phyloP scores from a whole-genome alignment of 37 sponge, comb jelly and placozoan genomes.

The Agelas oroides region DNA sequence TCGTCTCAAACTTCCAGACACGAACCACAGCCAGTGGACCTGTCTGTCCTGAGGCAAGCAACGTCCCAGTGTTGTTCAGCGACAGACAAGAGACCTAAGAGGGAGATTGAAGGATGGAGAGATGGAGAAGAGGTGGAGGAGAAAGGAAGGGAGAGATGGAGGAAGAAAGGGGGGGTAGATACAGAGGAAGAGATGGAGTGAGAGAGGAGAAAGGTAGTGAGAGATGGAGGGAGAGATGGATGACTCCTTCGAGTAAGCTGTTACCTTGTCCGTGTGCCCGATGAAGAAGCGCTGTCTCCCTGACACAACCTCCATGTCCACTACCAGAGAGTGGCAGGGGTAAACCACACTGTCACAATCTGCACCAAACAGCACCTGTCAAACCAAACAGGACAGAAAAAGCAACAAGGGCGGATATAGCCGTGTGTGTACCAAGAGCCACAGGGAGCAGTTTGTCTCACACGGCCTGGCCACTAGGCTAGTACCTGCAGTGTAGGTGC shows the following conservation, averaged over 20 bases:
- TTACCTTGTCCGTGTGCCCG: constrained; percentile 90
- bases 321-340: constrained; percentile 78
- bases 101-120: too few relatives aligned
- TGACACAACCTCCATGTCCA: constrained; percentile 67
- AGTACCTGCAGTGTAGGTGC: too few relatives aligned
- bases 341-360: constrained; percentile 65
- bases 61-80: constrained; percentile 36
- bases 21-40: constrained; percentile 75
- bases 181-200: neutral
- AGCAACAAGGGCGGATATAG: neutral
- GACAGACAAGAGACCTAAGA: constrained; percentile 70
- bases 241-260: too few relatives aligned
- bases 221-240: too few relatives aligned
- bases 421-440: too few relatives aligned
- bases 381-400: neutral
- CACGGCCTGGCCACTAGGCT: too few relatives aligned
- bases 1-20: constrained; percentile 69
- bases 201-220: too few relatives aligned
- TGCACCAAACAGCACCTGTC: constrained; percentile 60
- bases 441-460: too few relatives aligned
- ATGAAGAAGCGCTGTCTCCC: constrained; percentile 77
- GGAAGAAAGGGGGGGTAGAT: too few relatives aligned
- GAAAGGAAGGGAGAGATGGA: neutral
- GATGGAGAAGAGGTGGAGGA: too few relatives aligned
- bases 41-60: constrained; percentile 81